Evolutionary conservation across 2,113 vertebrate species (phyloP).

Genomic region (Solenodon paradoxus): DNA sequence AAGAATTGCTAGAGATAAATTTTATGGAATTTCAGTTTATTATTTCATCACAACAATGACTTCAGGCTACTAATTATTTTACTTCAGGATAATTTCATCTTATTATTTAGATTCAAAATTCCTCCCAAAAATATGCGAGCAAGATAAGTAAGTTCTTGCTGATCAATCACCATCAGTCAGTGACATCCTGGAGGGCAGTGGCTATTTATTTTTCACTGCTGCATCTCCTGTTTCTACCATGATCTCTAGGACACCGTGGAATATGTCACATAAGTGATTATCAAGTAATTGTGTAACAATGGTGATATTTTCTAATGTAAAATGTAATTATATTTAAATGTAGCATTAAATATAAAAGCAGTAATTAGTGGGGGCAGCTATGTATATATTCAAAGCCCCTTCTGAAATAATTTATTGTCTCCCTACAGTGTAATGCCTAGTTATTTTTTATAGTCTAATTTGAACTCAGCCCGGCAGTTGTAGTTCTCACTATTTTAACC

Average conservation of each 20-base stretch:
- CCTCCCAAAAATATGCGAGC: neutral
- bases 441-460: neutral
- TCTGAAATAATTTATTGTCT: neutral
- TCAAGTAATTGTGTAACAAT: neutral
- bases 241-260: neutral
- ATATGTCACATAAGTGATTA: neutral
- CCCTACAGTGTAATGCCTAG: neutral
- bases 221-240: neutral
- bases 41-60: conserved; percentile 9
- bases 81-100: neutral
- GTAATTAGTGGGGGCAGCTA: neutral
- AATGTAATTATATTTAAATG: neutral
- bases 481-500: neutral
- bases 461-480: neutral
- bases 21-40: conserved; percentile 17
- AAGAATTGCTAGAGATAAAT: conserved; percentile 28
- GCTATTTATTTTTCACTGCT: neutral
- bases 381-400: neutral
- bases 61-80: conserved; percentile 13
- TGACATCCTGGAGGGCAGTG: neutral
- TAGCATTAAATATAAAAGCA: conserved; percentile 1
- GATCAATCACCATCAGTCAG: neutral
- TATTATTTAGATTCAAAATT: conserved; percentile 13
- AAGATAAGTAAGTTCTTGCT: neutral
- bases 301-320: neutral